Percentiles rank a stretch among this genome's conserved stretches.
These are phyloP conservation scores for Adrianichthys oophorus DNA, from an alignment of 2,797 vertebrate species.

Conservation along the genomic window DNA sequence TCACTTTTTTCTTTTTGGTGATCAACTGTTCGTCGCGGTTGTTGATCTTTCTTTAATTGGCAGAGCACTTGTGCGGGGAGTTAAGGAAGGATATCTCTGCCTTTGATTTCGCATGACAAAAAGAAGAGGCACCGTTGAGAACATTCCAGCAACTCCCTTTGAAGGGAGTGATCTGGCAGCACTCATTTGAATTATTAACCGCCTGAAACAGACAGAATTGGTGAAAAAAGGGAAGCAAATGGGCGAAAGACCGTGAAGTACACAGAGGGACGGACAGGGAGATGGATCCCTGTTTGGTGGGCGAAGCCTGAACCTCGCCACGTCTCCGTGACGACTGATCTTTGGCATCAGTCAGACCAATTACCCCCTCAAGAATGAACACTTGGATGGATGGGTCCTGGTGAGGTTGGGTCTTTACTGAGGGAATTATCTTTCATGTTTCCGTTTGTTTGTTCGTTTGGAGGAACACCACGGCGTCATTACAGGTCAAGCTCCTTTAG, in stretches of 20 bases:
- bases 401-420: constrained; percentile 30
- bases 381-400: constrained; percentile 19
- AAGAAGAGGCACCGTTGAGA: constrained; percentile 64
- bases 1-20: constrained; percentile 30
- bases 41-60: constrained; percentile 67
- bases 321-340: constrained; percentile 25
- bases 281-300: constrained; percentile 39
- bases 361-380: constrained; percentile 35
- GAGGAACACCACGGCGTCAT: constrained; percentile 24
- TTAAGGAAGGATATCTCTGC: constrained; percentile 56
- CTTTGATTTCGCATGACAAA: constrained; percentile 74
- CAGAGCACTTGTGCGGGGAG: constrained; percentile 38
- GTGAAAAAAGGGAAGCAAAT: constrained; percentile 21
- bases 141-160: constrained; percentile 68
- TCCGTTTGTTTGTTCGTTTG: background rate
- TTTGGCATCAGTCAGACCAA: constrained; percentile 41
- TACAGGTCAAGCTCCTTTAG: constrained; percentile 27
- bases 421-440: constrained; percentile 22
- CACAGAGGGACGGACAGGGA: constrained; percentile 32
- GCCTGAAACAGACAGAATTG: constrained; percentile 46
- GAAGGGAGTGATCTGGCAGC: constrained; percentile 66
- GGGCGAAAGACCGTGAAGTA: constrained; percentile 42
- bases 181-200: constrained; percentile 78
- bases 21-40: constrained; percentile 44
- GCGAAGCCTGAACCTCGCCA: constrained; percentile 18